Evolutionary conservation across 2,888 invertebrate species (phyloP), one percentile per base, ranked within the genome.

Genomic region (Pyrgus malvae): DNA sequence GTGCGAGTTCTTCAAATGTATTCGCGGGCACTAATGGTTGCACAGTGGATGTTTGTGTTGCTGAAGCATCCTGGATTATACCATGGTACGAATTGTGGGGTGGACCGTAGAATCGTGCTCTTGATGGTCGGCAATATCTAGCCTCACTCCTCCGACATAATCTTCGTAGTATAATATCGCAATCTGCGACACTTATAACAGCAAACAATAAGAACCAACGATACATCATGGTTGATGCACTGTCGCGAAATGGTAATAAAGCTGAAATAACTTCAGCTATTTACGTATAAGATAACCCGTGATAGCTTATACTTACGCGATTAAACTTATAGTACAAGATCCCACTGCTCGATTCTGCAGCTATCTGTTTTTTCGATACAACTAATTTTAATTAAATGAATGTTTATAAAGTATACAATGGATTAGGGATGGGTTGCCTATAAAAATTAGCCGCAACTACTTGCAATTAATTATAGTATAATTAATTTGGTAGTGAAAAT

Each of bases 21-120:
- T 27, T 42, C n/a, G n/a, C 41, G 27, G 37, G 17, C 37, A 16
- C 8, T 4, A 5, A 9, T 14, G 41, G 40, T 3, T 5, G 8
- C 1, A 25, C 21, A 19, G 33, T 46, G 6, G 37, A 9, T 5
- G 7, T 29, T 17, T 27, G 16, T 3, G 41, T 23, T 11, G 1
- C 37, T 16, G 44, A n/a, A 29, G 3, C 7, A 6, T 11, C 31
- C n/a, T 8, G 25, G 12, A n/a, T 12, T 19, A 7, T 27, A 17
- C 42, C 42, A 35, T 17, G 42, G 44, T 44, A 51, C 14, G 37
- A 14, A 14, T 44, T 44, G 19, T 51, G 51, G 3, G 44, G 51
- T 0, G 21, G 51, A 3, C 11, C 42, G n/a, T 51, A 51, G 2
- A 37, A 17, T 3, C 27, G 44, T 1, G 27, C 19, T 1, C 9